These are phyloP conservation scores for Blennius ocellaris DNA, from an alignment of 2,113 vertebrate species.

Conservation along the genomic window DNA sequence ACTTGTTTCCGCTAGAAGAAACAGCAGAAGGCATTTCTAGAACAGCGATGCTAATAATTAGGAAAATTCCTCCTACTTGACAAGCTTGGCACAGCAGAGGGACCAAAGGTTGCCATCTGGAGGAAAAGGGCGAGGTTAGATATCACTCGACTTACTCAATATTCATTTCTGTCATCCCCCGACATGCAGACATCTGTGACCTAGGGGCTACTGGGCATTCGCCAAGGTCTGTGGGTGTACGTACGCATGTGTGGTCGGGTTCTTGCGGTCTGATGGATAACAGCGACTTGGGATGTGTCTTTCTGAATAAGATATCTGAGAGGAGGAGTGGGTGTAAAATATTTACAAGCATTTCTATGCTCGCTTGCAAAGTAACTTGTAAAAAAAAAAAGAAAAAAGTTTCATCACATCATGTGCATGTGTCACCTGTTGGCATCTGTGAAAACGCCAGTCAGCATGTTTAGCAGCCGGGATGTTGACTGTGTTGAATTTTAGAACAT, in stretches of 20 bases:
- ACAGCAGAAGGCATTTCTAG: conserved; percentile 27
- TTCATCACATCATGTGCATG: conserved; percentile 4
- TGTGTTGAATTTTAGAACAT: conserved; percentile 20
- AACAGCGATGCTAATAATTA: conserved; percentile 26
- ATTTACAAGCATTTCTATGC: conserved; percentile 4
- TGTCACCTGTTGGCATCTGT: conserved; percentile 12
- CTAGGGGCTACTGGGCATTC: conserved; percentile 55
- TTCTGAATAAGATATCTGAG: conserved; percentile 22
- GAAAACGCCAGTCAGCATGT: conserved; percentile 30
- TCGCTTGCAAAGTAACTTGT: conserved; percentile 21
- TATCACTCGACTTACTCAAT: conserved; percentile 58
- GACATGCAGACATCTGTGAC: conserved; percentile 70
- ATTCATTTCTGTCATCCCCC: conserved; percentile 67
- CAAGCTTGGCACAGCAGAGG: conserved; percentile 4
- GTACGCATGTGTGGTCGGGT: conserved; percentile 17
- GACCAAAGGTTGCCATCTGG: conserved; percentile 60
- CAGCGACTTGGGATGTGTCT: not conserved
- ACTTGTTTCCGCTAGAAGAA: not conserved
- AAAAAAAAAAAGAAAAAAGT: conserved; percentile 41
- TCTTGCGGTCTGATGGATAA: conserved; percentile 42
- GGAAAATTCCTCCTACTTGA: conserved; percentile 31
- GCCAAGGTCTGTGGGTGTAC: conserved; percentile 44
- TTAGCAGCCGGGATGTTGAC: conserved; percentile 31
- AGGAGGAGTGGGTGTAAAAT: not conserved
- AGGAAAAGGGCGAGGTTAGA: conserved; percentile 25